These are phyloP conservation scores for Spatulosminthurus flaviceps DNA, from an alignment of 2,888 invertebrate species.

Conservation along the genomic window DNA sequence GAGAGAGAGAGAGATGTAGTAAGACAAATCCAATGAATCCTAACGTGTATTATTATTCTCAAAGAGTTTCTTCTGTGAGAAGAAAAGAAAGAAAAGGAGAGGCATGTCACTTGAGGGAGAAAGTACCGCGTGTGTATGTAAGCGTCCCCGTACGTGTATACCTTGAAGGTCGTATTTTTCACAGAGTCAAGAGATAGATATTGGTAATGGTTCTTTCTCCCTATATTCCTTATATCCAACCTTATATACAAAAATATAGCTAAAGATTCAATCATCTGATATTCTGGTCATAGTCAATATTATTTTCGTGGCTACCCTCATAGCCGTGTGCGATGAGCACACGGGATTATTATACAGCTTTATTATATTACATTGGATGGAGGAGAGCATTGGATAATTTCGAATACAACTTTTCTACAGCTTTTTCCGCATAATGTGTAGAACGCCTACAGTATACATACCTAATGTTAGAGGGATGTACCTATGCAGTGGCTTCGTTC, in stretches of 20 bases:
- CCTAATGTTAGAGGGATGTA: not conserved
- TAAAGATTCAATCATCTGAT: slow-evolving; percentile 22
- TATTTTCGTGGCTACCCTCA: not conserved
- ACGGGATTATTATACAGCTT: not conserved
- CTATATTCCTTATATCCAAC: no score
- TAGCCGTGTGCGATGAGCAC: not conserved
- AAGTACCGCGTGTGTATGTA: not conserved
- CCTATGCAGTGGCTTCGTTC: no score
- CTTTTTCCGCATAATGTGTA: no score
- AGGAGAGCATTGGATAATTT: slow-evolving; percentile 12
- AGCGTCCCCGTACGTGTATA: not conserved
- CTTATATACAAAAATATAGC: no score
- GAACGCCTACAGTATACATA: not conserved
- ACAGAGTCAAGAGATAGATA: not conserved
- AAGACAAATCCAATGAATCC: slow-evolving; percentile 24
- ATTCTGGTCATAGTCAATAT: slow-evolving; percentile 28
- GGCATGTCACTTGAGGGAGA: slow-evolving; percentile 22
- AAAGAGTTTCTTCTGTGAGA: not conserved
- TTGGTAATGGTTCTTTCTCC: not conserved
- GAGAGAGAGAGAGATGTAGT: not conserved
- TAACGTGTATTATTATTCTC: slow-evolving; percentile 20
- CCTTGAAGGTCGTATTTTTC: not conserved
- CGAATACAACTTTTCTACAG: not conserved
- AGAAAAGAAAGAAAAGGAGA: not conserved
- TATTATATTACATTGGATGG: not conserved